Evolutionary conservation across 2,113 vertebrate species (phyloP).

Genomic region (Chauna torquata): DNA sequence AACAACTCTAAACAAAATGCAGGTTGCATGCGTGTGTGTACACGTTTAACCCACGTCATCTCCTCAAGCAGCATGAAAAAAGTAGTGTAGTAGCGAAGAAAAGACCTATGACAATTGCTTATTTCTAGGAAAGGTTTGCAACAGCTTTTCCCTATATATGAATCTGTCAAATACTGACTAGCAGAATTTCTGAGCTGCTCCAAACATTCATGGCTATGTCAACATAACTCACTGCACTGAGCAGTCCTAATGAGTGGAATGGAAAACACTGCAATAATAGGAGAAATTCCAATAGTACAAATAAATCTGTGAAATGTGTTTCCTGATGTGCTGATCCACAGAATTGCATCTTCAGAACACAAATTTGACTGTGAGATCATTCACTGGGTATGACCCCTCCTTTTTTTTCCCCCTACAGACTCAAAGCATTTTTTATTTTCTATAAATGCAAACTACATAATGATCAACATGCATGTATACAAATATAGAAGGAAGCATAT

Average conservation of each 20-base stretch:
- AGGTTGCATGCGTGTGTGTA: fast-evolving
- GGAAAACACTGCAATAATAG: neutral
- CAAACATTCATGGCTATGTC: neutral
- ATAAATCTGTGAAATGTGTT: neutral
- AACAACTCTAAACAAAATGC: neutral
- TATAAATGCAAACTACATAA: neutral
- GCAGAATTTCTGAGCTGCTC: neutral
- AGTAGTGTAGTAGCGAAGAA: neutral
- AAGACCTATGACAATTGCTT: neutral
- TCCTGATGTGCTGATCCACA: neutral
- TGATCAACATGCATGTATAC: neutral
- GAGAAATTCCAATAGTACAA: neutral
- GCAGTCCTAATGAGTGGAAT: neutral
- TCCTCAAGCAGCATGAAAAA: neutral
- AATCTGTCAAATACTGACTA: neutral
- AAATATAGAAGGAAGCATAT: neutral
- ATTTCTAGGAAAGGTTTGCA: neutral
- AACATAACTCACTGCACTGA: neutral
- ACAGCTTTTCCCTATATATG: neutral
- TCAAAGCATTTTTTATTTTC: neutral
- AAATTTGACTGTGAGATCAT: neutral
- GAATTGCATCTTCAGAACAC: neutral
- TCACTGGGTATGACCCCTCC: neutral
- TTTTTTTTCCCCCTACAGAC: neutral
- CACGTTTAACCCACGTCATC: neutral